A percentile compares a stretch with the other conserved stretches of the same genome.
Conservation (phyloP, 2,797 vertebrate species). For the Peromyscus eremicus region DNA sequence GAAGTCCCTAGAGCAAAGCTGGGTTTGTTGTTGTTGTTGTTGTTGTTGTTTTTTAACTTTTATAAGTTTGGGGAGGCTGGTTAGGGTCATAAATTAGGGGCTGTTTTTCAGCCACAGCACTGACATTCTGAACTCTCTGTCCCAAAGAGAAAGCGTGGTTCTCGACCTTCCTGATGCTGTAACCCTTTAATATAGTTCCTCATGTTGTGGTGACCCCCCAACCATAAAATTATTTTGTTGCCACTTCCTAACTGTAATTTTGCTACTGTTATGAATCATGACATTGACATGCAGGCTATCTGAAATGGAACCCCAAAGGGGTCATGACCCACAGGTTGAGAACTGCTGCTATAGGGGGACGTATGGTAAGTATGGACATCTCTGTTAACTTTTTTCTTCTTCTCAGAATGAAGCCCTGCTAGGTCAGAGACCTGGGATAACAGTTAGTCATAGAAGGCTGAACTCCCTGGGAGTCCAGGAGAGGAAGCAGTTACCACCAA, state of each 20-base stretch:
- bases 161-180: too few species aligned
- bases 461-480: not conserved
- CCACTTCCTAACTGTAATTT: too few species aligned
- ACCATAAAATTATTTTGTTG: too few species aligned
- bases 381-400: not conserved
- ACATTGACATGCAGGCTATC: too few species aligned
- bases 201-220: too few species aligned
- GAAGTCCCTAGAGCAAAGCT: too few species aligned
- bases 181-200: too few species aligned
- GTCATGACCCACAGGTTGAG: too few species aligned
- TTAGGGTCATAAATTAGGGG: not conserved
- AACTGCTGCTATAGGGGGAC: not conserved
- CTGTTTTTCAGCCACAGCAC: not conserved
- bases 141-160: not conserved
- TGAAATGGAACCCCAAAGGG: too few species aligned
- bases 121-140: not conserved
- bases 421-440: not conserved
- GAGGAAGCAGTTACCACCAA: not conserved
- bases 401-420: not conserved
- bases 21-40: too few species aligned
- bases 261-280: too few species aligned
- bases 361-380: not conserved
- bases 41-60: too few species aligned
- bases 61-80: not conserved
- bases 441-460: not conserved